Evolutionary conservation across 1,140 invertebrate species (phyloP).

Genomic region (Adoxophyes honmai): DNA sequence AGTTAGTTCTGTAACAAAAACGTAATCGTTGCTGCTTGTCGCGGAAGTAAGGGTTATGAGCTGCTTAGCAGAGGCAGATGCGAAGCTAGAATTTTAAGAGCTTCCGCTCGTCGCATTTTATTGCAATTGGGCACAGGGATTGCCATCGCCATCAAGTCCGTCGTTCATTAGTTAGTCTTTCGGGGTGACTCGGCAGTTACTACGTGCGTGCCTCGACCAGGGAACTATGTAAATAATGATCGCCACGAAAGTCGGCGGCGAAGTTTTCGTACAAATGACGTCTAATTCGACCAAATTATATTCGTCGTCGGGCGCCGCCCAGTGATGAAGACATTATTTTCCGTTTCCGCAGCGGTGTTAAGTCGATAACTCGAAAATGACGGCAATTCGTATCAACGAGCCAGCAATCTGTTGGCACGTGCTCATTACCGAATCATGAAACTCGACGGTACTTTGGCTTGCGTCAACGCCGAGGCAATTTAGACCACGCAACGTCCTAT

Average conservation of each 20-base stretch:
- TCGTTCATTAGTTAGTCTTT: too few relatives aligned
- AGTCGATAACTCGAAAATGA: conserved; percentile 75
- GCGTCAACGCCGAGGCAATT: conserved; percentile 26
- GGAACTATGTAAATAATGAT: conserved; percentile 17
- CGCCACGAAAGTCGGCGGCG: conserved; percentile 1
- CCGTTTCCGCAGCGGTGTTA: conserved; percentile 67
- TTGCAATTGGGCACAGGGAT: background rate
- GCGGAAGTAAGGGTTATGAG: conserved; percentile 61
- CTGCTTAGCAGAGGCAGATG: conserved; percentile 22
- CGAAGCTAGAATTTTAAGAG: background rate
- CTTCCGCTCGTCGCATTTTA: conserved; percentile 1
- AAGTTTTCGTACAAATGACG: conserved; percentile 55
- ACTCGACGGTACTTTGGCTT: conserved; percentile 23
- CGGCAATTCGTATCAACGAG: conserved; percentile 51
- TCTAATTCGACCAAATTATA: conserved; percentile 67
- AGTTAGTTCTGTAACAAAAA: conserved; percentile 55
- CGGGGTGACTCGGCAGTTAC: too few relatives aligned
- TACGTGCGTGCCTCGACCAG: background rate
- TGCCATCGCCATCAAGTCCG: background rate
- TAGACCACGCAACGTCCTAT: conserved; percentile 13
- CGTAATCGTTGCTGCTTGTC: conserved; percentile 37
- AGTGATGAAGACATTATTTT: conserved; percentile 73
- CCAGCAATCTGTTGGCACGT: conserved; percentile 42
- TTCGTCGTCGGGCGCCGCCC: conserved; percentile 49
- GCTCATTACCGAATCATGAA: conserved; percentile 52